phyloP scores from a whole-genome alignment of 2,888 invertebrate species.

The Trisateles emortualis region DNA sequence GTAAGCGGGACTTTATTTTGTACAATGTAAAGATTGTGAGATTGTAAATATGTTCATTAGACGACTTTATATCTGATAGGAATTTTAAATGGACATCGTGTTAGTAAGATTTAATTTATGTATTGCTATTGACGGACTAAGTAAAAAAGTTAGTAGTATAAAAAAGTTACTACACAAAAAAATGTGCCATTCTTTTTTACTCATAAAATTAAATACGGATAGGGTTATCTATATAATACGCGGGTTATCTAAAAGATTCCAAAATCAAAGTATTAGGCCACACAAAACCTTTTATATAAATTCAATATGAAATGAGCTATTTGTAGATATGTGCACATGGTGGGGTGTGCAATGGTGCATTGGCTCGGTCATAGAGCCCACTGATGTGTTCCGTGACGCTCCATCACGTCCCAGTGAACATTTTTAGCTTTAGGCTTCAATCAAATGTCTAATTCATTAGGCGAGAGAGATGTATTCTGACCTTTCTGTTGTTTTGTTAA shows the following conservation, averaged over 20 bases:
- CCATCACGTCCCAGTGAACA: slow-evolving; percentile 65
- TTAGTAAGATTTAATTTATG: too few species aligned
- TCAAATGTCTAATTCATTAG: slow-evolving; percentile 46
- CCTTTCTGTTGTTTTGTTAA: slow-evolving; percentile 10
- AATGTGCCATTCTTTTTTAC: too few species aligned
- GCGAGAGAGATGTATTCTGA: slow-evolving; percentile 14
- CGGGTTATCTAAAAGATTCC: neutral
- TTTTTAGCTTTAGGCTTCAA: slow-evolving; percentile 63
- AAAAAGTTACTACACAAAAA: too few species aligned
- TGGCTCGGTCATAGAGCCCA: slow-evolving; percentile 55
- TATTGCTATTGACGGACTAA: too few species aligned
- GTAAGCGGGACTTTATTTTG: too few species aligned
- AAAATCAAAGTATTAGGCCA: neutral
- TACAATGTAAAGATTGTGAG: too few species aligned
- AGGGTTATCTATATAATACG: too few species aligned
- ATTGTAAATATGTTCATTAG: too few species aligned
- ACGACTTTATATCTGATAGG: too few species aligned
- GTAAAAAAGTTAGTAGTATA: too few species aligned
- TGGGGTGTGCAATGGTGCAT: slow-evolving; percentile 74
- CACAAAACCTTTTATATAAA: slow-evolving; percentile 35
- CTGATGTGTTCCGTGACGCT: slow-evolving; percentile 67
- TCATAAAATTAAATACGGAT: too few species aligned
- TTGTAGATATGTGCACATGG: slow-evolving; percentile 20
- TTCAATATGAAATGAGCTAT: slow-evolving; percentile 32
- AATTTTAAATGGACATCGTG: too few species aligned